These are phyloP conservation scores for Zaprionus lineosus DNA, from an alignment of 2,888 invertebrate genomes.

Conservation along the genomic window DNA sequence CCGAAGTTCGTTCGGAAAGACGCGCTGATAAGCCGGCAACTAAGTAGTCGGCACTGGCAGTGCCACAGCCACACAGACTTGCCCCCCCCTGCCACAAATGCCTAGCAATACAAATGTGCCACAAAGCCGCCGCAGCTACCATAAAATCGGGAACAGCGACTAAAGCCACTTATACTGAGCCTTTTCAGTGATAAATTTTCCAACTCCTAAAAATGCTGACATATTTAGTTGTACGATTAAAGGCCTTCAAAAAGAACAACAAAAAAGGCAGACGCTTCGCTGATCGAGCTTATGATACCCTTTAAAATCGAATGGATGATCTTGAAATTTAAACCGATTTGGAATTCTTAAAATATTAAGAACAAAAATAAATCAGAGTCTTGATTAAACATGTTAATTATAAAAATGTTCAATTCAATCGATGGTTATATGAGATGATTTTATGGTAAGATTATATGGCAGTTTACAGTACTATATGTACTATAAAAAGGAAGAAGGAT, in stretches of 20 bases:
- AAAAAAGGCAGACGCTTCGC: too few relatives aligned
- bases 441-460: too few relatives aligned
- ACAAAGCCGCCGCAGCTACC: slow-evolving; percentile 39
- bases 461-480: too few relatives aligned
- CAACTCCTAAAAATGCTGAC: slow-evolving; percentile 42
- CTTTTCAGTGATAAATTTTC: slow-evolving; percentile 39
- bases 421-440: too few relatives aligned
- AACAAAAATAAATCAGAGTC: too few relatives aligned
- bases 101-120: slow-evolving; percentile 24
- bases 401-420: too few relatives aligned
- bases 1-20: slow-evolving; percentile 46
- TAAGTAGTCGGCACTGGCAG: slow-evolving; percentile 27
- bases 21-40: slow-evolving; percentile 54
- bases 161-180: slow-evolving; percentile 32
- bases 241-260: slow-evolving; percentile 3
- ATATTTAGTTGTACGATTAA: slow-evolving; percentile 48
- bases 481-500: too few relatives aligned
- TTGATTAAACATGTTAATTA: too few relatives aligned
- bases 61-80: not conserved
- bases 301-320: too few relatives aligned
- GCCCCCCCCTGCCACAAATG: slow-evolving; percentile 8
- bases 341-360: too few relatives aligned
- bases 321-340: too few relatives aligned
- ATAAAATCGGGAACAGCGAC: slow-evolving; percentile 34
- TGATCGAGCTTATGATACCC: too few relatives aligned